phyloP scores from a whole-genome alignment of 2,888 invertebrate genomes.

The Sarcophaga variegata region DNA sequence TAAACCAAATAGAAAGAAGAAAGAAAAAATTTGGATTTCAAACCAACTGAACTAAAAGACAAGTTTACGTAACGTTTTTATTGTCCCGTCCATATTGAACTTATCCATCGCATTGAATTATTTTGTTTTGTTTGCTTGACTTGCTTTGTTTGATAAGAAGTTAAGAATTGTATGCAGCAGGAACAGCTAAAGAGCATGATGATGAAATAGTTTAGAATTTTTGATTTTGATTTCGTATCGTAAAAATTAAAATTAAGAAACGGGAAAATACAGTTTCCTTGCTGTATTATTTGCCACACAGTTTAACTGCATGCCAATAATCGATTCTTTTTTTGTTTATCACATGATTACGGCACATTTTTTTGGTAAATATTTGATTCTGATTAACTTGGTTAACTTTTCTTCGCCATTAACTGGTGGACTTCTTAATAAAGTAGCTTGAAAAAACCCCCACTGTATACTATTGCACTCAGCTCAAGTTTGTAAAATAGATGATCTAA shows the following conservation, averaged over 20 bases:
- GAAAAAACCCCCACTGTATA: no score
- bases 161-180: constrained; percentile 22
- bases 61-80: constrained; percentile 42
- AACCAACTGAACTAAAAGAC: constrained; percentile 31
- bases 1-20: not conserved
- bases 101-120: constrained; percentile 29
- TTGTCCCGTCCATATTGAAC: constrained; percentile 6
- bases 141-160: constrained; percentile 51
- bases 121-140: constrained; percentile 60
- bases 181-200: not conserved
- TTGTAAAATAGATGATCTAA: no score
- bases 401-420: no score
- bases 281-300: constrained; percentile 38
- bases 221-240: constrained; percentile 38
- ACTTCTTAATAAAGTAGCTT: no score
- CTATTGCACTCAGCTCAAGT: no score
- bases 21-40: not conserved
- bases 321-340: constrained; percentile 25
- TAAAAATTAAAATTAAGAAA: constrained; percentile 21
- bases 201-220: constrained; percentile 23
- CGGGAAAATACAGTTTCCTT: constrained; percentile 32
- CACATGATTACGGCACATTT: constrained; percentile 48
- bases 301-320: constrained; percentile 29
- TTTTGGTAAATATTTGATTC: no score
- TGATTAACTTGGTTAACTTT: no score